phyloP scores from a whole-genome alignment of 2,888 invertebrate species.

The Hedya salicella region DNA sequence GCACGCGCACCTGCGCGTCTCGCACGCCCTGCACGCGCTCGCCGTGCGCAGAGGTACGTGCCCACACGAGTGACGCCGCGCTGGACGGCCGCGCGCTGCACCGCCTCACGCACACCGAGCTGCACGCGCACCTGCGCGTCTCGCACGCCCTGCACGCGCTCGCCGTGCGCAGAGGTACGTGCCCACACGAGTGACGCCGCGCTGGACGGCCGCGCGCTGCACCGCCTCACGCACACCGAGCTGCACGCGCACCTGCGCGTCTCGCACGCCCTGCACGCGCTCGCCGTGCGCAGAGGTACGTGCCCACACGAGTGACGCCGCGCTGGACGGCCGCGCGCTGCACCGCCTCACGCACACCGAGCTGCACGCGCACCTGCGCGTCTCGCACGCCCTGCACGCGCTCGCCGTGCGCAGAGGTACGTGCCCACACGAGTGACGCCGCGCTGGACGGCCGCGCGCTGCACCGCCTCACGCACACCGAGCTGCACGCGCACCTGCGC shows the following conservation, averaged over 20 bases:
- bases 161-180: slow-evolving; percentile 90
- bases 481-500: no score
- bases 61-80: neutral
- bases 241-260: slow-evolving; percentile 90
- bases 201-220: slow-evolving; percentile 91
- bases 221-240: slow-evolving; percentile 92
- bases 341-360: slow-evolving; percentile 91
- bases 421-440: slow-evolving; percentile 90
- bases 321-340: slow-evolving; percentile 84
- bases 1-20: slow-evolving; percentile 84
- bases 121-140: slow-evolving; percentile 92
- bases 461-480: no score
- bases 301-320: slow-evolving; percentile 50
- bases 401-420: slow-evolving; percentile 76
- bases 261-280: slow-evolving; percentile 85
- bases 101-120: slow-evolving; percentile 94
- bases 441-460: no score
- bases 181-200: slow-evolving; percentile 65
- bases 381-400: slow-evolving; percentile 87
- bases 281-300: slow-evolving; percentile 85
- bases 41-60: slow-evolving; percentile 83
- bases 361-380: slow-evolving; percentile 79
- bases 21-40: slow-evolving; percentile 64
- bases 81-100: slow-evolving; percentile 89
- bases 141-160: slow-evolving; percentile 96